Base-by-base conservation (phyloP, 2,888 invertebrate species). In the Drosophila cognata region DNA sequence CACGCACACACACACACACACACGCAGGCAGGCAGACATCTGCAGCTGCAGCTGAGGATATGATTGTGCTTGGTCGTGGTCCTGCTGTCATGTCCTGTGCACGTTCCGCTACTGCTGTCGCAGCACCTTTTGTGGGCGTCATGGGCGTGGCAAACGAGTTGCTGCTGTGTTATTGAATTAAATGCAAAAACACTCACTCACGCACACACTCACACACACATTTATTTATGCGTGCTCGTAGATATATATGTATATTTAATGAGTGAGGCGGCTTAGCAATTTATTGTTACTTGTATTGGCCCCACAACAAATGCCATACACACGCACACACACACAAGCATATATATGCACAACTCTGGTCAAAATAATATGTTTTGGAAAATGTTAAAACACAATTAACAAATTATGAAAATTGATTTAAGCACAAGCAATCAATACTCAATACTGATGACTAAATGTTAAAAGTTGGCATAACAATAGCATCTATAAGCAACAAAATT, bases 161-260 rank as follows among this genome's bases (percentile, higher is more conserved):
- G 80, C 70, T 66, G 84, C 71, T 82, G 82, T 85, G 70, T 82
- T 84, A 83, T 88, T 84, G 81, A 84, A 88, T 88, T 82, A 88
- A 87, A 84, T 65, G 81, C 35, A 52, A 69, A 69, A 65, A 71
- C 56, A 35, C 62, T 36, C 59, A 7, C 36, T 52, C 38, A 56
- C 36, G 35, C 52, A 52, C 31, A 66, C 33, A 51, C 3, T 31
- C 18, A 13, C n/a, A 46, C 2, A 50, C 31, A 61, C 41, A 52
- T 21, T 38, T 21, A 51, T 21, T 29, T 35, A 58, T 53, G 53
- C 18, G 25, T 25, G 10, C 16, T 4, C 16, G 13, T 16, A 13
- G 16, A 57, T 38, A 21, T 57, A 36, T 56, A 56, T 51, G 71
- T 71, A 64, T 70, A 67, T 70, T 82, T 84, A 84, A 88, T 84